phyloP scores from a whole-genome alignment of 2,113 vertebrate genomes.

The Anguilla rostrata region DNA sequence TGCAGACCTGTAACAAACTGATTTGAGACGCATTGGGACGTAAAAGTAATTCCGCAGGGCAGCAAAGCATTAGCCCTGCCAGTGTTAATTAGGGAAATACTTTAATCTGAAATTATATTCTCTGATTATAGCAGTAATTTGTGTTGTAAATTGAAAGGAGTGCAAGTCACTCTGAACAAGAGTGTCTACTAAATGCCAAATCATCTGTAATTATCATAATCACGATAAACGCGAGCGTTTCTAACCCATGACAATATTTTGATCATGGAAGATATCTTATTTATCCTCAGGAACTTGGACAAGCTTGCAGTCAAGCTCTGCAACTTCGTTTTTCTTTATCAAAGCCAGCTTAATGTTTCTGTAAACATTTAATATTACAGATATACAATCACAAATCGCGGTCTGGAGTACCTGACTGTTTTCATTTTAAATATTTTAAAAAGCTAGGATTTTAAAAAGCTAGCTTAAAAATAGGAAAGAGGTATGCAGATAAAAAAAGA shows the following conservation, averaged over 20 bases:
- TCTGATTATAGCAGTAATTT: too few species aligned
- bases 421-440: background rate
- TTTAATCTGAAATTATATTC: too few species aligned
- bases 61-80: background rate
- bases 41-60: background rate
- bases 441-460: background rate
- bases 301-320: background rate
- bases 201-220: background rate
- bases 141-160: too few species aligned
- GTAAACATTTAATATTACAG: background rate
- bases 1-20: background rate
- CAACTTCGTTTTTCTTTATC: background rate
- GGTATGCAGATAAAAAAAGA: background rate
- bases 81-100: background rate
- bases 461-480: background rate
- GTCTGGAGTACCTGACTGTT: background rate
- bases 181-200: too few species aligned
- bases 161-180: too few species aligned
- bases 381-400: background rate
- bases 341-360: background rate
- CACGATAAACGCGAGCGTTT: background rate
- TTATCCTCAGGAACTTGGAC: background rate
- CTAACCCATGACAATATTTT: background rate
- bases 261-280: background rate
- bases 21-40: background rate